Base-by-base conservation (phyloP, 2,113 vertebrate genomes). In the Silurus glanis region DNA sequence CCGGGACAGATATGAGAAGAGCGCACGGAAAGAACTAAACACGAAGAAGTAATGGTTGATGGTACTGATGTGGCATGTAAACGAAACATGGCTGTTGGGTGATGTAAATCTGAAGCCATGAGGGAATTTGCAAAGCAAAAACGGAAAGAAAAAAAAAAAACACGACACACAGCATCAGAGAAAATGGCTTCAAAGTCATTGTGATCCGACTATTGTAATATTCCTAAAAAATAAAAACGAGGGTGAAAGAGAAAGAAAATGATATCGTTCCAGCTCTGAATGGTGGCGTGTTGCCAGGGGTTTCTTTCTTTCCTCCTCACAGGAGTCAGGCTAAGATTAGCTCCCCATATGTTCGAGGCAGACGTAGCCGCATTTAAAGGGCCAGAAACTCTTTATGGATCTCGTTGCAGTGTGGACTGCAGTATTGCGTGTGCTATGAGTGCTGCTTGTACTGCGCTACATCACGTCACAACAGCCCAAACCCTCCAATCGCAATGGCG, bases 321-420 rank as follows among this genome's bases (percentile, higher is more conserved):
- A 92, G 91, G 93, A 93, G 91, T 87, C 56, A 66, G 89, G 94
- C 95, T 95, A 95, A 95, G 95, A 96, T 96, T 96, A 96, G 94
- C 93, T 95, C 92, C 91, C 94, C 95, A 94, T 95, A 95, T 95
- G 95, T 94, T 94, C 90, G 88, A 90, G 88, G 91, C 92, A 92
- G 93, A 92, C 91, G 45, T 87, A 92, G 92, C 92, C 90, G 37
- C 82, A 88, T 91, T 95, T 95, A 95, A 95, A 95, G 95, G 92
- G 94, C 89, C 93, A 95, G 92, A 55, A 28, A 74, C 5, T 28
- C 7, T 58, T 86, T 66, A 55, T 82, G 85, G 80, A 85, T 79
- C 83, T 19, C 37, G 61, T 76, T 72, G 55, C 85, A 80, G 87
- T 84, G 86, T 85, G 83, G 61, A 83, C 87, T 89, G 88, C 89